These are phyloP conservation scores for Oplegnathus fasciatus DNA, from an alignment of 2,113 vertebrate species.

Conservation along the genomic window DNA sequence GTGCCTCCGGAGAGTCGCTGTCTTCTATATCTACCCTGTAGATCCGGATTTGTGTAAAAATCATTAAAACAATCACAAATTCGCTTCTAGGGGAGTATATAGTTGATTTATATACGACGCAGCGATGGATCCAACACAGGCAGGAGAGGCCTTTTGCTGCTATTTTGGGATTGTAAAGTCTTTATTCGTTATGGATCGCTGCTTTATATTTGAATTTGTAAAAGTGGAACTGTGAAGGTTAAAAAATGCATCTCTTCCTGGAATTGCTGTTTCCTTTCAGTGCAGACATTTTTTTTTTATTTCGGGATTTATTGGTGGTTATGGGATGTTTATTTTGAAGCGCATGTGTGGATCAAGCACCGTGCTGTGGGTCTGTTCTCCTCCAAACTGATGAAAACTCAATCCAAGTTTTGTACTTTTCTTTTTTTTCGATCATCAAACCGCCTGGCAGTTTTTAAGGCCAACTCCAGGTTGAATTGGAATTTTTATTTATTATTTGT, in stretches of 20 bases:
- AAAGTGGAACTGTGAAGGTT: not conserved
- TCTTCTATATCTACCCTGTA: slow-evolving; percentile 99
- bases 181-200: not conserved
- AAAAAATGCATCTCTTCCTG: not conserved
- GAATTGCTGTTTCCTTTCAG: not conserved
- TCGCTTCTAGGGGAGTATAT: slow-evolving; percentile 99
- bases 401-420: slow-evolving; percentile 2
- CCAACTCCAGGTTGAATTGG: slow-evolving; percentile 46
- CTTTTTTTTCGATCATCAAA: slow-evolving; percentile 22
- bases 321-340: not conserved
- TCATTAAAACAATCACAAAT: slow-evolving; percentile 95
- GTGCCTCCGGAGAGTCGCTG: slow-evolving; percentile 78
- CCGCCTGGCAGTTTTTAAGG: slow-evolving; percentile 27
- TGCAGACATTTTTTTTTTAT: not conserved
- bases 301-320: not conserved
- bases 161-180: not conserved
- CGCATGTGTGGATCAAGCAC: not conserved
- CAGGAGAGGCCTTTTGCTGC: slow-evolving; percentile 24
- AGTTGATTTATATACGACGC: slow-evolving; percentile 98
- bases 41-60: slow-evolving; percentile 99
- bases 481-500: slow-evolving; percentile 60
- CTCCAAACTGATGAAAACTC: slow-evolving; percentile 6
- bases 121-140: slow-evolving; percentile 68
- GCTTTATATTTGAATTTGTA: not conserved
- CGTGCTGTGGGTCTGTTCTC: not conserved